These are phyloP conservation scores for Acronicta aceris DNA, from an alignment of 2,888 invertebrate species.

Conservation along the genomic window DNA sequence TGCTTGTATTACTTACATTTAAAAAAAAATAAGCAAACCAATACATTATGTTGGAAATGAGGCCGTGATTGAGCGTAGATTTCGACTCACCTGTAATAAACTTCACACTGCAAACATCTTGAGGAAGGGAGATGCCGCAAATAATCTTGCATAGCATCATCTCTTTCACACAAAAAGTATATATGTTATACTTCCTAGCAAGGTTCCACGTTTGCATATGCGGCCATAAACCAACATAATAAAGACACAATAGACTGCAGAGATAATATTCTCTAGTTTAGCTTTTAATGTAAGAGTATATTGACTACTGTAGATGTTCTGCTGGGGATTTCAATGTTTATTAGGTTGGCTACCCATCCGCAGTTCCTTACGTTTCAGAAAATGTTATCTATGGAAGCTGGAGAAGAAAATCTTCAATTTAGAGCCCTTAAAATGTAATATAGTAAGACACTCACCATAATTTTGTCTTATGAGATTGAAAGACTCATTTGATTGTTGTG, in stretches of 20 bases:
- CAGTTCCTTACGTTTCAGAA: not conserved
- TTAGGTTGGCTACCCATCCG: constrained; percentile 13
- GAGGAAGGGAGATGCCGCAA: no score
- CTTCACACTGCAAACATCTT: not conserved
- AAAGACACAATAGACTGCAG: constrained; percentile 31
- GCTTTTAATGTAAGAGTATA: constrained; percentile 22
- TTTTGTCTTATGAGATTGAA: not conserved
- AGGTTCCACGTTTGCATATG: not conserved
- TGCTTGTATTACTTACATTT: constrained; percentile 2
- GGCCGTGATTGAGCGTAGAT: not conserved
- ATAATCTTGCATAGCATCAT: not conserved
- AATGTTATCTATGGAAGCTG: not conserved
- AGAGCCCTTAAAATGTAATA: not conserved
- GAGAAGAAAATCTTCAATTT: not conserved
- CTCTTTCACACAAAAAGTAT: not conserved
- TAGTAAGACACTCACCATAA: not conserved
- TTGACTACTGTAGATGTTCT: constrained; percentile 28
- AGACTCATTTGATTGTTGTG: not conserved
- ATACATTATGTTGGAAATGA: constrained; percentile 12
- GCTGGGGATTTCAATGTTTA: constrained; percentile 26
- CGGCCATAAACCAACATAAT: constrained; percentile 10
- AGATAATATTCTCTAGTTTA: constrained; percentile 38
- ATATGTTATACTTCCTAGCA: not conserved
- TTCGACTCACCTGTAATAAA: not conserved
- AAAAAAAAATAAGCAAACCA: constrained; percentile 3